These are phyloP conservation scores for Corticium candelabrum DNA, from an alignment of 37 sponge, comb jelly and placozoan genomes.

Conservation along the genomic window DNA sequence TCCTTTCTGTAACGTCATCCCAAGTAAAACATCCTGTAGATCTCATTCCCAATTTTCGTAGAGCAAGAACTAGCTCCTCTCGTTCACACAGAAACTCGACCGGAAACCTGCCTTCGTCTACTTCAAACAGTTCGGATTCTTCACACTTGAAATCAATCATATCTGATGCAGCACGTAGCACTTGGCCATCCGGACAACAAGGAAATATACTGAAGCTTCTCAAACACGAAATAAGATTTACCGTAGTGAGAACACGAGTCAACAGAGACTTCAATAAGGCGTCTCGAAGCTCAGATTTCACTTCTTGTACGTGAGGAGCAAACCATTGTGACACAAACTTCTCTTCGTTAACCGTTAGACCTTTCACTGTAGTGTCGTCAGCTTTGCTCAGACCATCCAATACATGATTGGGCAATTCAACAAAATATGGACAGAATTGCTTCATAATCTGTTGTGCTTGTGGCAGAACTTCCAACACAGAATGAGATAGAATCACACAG, in stretches of 20 bases:
- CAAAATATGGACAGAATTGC: neutral
- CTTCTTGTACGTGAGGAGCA: neutral
- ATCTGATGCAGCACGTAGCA: conserved; percentile 6
- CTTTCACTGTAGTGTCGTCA: neutral
- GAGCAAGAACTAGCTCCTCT: neutral
- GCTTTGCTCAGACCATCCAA: neutral
- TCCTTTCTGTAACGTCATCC: conserved; percentile 34
- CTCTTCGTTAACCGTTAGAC: neutral
- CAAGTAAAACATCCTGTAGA: conserved; percentile 8
- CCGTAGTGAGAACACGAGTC: neutral
- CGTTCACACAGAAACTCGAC: neutral
- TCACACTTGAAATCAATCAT: conserved; percentile 18
- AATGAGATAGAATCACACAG: neutral
- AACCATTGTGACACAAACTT: neutral
- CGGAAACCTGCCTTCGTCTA: conserved; percentile 37
- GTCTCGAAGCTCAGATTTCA: neutral
- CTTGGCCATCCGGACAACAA: conserved; percentile 29
- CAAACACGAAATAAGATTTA: neutral
- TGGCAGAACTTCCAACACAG: neutral
- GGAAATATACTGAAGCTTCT: conserved; percentile 23
- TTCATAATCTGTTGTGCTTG: neutral
- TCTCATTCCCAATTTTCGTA: conserved; percentile 32
- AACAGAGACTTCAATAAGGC: neutral
- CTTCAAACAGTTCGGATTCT: conserved; percentile 21
- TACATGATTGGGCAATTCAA: neutral